Evolutionary conservation across 2,797 vertebrate genomes (phyloP).

Genomic region (Micropoecilia bifurca): DNA sequence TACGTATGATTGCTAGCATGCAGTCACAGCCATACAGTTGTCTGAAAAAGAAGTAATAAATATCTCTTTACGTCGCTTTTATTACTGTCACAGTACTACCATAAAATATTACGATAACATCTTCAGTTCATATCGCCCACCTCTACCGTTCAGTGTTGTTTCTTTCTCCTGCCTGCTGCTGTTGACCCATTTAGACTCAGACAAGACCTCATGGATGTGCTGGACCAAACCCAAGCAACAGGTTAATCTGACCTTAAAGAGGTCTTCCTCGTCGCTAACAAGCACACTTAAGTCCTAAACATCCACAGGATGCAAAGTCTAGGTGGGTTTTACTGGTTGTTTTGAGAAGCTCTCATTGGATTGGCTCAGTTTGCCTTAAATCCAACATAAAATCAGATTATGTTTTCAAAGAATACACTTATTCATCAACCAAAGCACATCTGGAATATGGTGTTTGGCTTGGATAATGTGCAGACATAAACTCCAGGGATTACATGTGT

Average conservation of each 20-base stretch:
- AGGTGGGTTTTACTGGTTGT: constrained; percentile 21
- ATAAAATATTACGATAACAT: no score
- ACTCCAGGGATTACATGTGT: constrained; percentile 62
- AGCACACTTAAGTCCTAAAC: constrained; percentile 25
- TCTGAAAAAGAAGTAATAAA: no score
- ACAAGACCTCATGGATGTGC: constrained; percentile 52
- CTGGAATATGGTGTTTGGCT: constrained; percentile 51
- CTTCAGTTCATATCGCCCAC: no score
- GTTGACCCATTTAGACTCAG: constrained; percentile 56
- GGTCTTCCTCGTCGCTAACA: constrained; percentile 31
- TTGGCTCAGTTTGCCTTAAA: constrained; percentile 53
- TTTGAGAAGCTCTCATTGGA: constrained; percentile 36
- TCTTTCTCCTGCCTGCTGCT: constrained; percentile 39
- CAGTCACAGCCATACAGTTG: no score
- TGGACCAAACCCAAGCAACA: constrained; percentile 53
- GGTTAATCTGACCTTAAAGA: constrained; percentile 59
- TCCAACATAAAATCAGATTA: constrained; percentile 60
- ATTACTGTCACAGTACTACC: no score
- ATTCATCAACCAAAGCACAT: constrained; percentile 59
- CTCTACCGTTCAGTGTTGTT: constrained; percentile 23
- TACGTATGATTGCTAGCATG: no score
- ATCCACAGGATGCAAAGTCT: constrained; percentile 10
- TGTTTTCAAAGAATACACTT: constrained; percentile 64
- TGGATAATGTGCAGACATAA: constrained; percentile 61
- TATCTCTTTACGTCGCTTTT: no score